Evolutionary conservation across 2,888 invertebrate species (phyloP).

Genomic region (Spodoptera exigua): DNA sequence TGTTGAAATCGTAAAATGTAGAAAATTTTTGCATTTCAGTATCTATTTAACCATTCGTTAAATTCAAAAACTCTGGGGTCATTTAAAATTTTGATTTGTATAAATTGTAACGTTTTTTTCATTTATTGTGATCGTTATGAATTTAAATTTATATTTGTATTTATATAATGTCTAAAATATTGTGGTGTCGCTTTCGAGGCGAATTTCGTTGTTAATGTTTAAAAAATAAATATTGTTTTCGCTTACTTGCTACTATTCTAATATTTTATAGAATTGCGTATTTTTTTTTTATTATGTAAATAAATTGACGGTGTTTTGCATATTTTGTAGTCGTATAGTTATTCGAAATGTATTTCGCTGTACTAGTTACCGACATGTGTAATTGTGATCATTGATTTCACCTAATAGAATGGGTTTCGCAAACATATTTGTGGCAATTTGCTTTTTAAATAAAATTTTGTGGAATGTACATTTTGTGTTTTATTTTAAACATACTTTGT

Average conservation of each 20-base stretch:
- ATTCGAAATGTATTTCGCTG: slow-evolving; percentile 44
- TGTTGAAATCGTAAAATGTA: slow-evolving; percentile 32
- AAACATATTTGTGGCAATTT: slow-evolving; percentile 53
- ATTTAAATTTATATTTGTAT: slow-evolving; percentile 9
- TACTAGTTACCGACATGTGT: slow-evolving; percentile 26
- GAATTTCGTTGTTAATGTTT: slow-evolving; percentile 32
- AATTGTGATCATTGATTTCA: slow-evolving; percentile 38
- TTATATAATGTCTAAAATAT: slow-evolving; percentile 31
- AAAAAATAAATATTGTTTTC: slow-evolving; percentile 22
- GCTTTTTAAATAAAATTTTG: slow-evolving; percentile 58
- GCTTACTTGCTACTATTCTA: slow-evolving; percentile 49
- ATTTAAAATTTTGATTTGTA: slow-evolving; percentile 26
- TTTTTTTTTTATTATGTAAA: slow-evolving; percentile 50
- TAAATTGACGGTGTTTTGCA: slow-evolving; percentile 42
- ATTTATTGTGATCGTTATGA: slow-evolving; percentile 24
- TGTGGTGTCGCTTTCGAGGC: slow-evolving; percentile 39
- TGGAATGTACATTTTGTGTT: slow-evolving; percentile 54
- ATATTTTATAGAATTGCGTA: slow-evolving; percentile 31
- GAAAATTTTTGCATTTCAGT: slow-evolving; percentile 51
- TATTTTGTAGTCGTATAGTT: slow-evolving; percentile 26
- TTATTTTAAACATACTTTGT: slow-evolving; percentile 22
- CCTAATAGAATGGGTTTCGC: slow-evolving; percentile 44
- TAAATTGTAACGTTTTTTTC: slow-evolving; percentile 22
- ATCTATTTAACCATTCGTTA: slow-evolving; percentile 20
- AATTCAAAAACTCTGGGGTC: slow-evolving; percentile 24